Conservation (phyloP, 2,113 vertebrate genomes). For the Chlorodrepanis virens region DNA sequence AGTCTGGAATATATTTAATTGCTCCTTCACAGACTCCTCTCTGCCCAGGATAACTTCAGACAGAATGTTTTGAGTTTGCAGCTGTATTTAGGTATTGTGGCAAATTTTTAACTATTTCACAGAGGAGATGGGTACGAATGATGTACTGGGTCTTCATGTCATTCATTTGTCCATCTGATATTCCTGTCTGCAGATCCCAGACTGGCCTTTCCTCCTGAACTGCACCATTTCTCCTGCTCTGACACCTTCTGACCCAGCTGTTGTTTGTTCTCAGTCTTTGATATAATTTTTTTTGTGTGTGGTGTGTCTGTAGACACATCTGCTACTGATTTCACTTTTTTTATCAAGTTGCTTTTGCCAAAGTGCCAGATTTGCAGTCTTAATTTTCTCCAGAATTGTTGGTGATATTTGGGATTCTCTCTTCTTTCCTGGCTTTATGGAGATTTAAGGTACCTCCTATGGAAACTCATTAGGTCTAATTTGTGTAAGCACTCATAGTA, state of each 20-base stretch:
- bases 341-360: neutral
- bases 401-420: neutral
- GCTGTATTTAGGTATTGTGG: neutral
- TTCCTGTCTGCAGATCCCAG: neutral
- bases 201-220: neutral
- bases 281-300: neutral
- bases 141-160: neutral
- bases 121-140: neutral
- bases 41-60: neutral
- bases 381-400: neutral
- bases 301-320: neutral
- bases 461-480: neutral
- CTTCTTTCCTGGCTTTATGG: neutral
- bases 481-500: neutral
- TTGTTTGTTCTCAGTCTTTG: neutral
- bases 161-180: neutral
- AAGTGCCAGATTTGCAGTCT: neutral
- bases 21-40: slow-evolving; percentile 23
- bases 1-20: slow-evolving; percentile 51
- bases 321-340: neutral
- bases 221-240: neutral
- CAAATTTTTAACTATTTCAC: neutral
- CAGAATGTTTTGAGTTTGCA: neutral
- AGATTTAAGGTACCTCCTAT: neutral
- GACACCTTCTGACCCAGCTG: neutral